A percentile compares a stretch with the other conserved stretches of the same genome.
phyloP scores from a whole-genome alignment of 2,888 invertebrate species.

The Eristalinus sepulchralis region DNA sequence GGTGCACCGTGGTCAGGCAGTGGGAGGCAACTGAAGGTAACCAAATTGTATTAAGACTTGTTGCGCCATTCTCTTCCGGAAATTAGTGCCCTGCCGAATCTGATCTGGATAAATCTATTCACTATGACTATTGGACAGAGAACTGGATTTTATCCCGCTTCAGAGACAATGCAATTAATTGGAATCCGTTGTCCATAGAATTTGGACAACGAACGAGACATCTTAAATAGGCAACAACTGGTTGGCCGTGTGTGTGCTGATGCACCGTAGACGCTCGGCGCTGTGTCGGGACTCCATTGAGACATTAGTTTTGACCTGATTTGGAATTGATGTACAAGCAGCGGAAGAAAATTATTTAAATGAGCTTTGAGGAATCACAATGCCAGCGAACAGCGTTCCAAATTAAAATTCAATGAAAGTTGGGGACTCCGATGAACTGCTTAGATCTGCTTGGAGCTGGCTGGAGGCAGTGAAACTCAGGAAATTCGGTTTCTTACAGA shows the following conservation, averaged over 20 bases:
- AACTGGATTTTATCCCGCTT: constrained; percentile 30
- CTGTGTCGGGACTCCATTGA: constrained; percentile 35
- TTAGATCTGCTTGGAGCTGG: no score
- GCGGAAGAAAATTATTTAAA: constrained; percentile 54
- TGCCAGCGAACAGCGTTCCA: background rate
- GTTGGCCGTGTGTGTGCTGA: background rate
- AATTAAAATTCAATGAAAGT: background rate
- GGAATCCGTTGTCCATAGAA: constrained; percentile 32
- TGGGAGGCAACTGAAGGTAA: constrained; percentile 48
- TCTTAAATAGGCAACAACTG: background rate
- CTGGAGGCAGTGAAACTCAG: no score
- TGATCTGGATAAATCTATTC: constrained; percentile 56
- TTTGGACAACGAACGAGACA: constrained; percentile 5
- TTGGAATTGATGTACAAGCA: constrained; percentile 43
- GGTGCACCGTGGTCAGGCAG: constrained; percentile 4
- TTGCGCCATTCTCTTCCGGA: constrained; percentile 55
- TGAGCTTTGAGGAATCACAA: constrained; percentile 31
- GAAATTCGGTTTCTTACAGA: no score
- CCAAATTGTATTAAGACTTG: constrained; percentile 26
- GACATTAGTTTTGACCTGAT: constrained; percentile 64
- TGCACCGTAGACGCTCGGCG: constrained; percentile 14
- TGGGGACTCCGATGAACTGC: background rate
- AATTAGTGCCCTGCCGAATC: constrained; percentile 41
- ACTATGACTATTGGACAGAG: constrained; percentile 37
- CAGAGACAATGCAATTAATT: constrained; percentile 64